Evolutionary conservation across 2,888 invertebrate species (phyloP).

Genomic region (Lysandra coridon): DNA sequence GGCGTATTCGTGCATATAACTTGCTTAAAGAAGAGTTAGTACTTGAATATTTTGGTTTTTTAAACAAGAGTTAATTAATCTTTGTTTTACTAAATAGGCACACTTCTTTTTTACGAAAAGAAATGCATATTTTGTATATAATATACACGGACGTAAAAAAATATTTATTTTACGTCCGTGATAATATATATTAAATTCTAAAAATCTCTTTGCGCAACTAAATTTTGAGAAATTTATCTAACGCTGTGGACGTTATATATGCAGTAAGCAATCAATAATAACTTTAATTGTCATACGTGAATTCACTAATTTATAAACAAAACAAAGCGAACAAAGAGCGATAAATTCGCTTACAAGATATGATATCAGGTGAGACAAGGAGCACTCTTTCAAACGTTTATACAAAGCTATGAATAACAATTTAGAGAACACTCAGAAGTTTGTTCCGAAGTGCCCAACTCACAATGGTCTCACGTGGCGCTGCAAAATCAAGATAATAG

Average conservation of each 20-base stretch:
- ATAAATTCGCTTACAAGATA: conserved; percentile 64
- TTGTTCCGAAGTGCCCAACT: conserved; percentile 76
- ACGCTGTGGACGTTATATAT: no score
- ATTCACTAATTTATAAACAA: neutral
- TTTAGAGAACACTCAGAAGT: conserved; percentile 77
- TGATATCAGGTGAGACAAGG: conserved; percentile 70
- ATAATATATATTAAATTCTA: no score
- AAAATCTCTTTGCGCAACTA: no score
- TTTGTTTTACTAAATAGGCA: no score
- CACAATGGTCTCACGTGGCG: conserved; percentile 68
- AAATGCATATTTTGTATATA: no score
- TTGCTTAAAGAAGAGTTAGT: neutral
- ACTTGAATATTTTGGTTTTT: no score
- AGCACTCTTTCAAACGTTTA: conserved; percentile 74
- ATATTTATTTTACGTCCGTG: no score
- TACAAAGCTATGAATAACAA: conserved; percentile 79
- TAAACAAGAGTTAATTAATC: no score
- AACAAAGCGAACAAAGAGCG: conserved; percentile 44
- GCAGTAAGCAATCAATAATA: no score
- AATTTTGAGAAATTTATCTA: no score
- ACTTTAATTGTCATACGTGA: neutral
- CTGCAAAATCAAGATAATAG: conserved; percentile 56
- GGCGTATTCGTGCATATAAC: neutral
- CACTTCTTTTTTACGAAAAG: no score
- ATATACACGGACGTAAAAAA: no score